Evolutionary conservation across 2,888 invertebrate genomes (phyloP).

Genomic region (Himalopsyche tibetana): DNA sequence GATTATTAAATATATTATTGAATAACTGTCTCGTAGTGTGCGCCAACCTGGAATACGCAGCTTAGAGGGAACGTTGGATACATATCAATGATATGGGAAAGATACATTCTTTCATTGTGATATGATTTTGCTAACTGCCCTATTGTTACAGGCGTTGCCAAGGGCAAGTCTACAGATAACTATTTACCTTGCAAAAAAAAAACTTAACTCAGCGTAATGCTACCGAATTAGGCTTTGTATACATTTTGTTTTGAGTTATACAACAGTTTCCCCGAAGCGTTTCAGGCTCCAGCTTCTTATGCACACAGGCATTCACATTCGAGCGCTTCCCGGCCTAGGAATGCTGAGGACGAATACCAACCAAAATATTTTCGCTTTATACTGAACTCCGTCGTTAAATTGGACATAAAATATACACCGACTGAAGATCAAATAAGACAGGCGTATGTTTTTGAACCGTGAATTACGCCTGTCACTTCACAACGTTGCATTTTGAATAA

Average conservation of each 20-base stretch:
- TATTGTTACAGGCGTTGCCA: too few species aligned
- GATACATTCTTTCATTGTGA: too few species aligned
- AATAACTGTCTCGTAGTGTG: too few species aligned
- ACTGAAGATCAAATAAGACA: constrained; percentile 1
- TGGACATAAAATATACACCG: background rate
- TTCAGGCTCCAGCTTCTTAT: background rate
- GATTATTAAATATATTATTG: too few species aligned
- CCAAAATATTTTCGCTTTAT: background rate
- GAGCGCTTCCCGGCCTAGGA: constrained; percentile 17
- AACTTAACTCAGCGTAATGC: too few species aligned
- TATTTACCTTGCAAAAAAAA: too few species aligned
- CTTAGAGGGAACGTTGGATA: too few species aligned
- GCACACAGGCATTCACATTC: background rate
- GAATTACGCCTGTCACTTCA: constrained; percentile 6
- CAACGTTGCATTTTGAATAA: background rate
- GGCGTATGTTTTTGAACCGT: constrained; percentile 12
- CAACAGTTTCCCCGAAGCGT: constrained; percentile 15
- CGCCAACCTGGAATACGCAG: too few species aligned
- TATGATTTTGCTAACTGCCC: too few species aligned
- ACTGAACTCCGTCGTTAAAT: constrained; percentile 8
- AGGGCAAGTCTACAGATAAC: too few species aligned
- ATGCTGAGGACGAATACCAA: constrained; percentile 35
- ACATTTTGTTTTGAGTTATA: background rate
- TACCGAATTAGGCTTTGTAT: too few species aligned
- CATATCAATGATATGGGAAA: too few species aligned